Base-by-base conservation (phyloP, 37 sponge, comb jelly and placozoan species). In the Ianthella basta region DNA sequence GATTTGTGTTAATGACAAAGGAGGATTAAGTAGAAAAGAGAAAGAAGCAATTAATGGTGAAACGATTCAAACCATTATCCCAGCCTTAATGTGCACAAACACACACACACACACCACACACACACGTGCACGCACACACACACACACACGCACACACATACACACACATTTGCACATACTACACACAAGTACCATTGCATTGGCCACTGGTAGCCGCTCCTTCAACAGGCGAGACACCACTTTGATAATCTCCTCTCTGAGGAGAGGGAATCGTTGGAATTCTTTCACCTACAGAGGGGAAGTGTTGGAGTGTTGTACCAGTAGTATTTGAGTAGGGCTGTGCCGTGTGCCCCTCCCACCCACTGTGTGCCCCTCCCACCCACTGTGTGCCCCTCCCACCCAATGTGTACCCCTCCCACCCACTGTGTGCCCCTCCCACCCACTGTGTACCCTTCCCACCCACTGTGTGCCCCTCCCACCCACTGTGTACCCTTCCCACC, bases 241-340 rank as follows among this genome's bases (percentile, higher is more conserved):
- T 19, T 87, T 82, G 79, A 94, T 87, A 57, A 96, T 84, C 38
- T 78, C 83, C 37, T 94, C 92, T 18, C 96, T 83, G 40, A 99
- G 86, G 40, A 80, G 86, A 20, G 94, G 90, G 88, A 99, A 99
- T 23, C 97, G 86, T 86, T 97, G 94, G 35, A 97, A 89, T 53
- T 97, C 97, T 21, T 84, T 88, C 36, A 97, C 73, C 78, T 91
- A 27, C 86, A 84, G 86, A 63, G 21, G 4, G 8, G 33, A 24
- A 33, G 33, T 10, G 59, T 56, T 68, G 70, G 50, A 44, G 81
- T 64, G 82, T 80, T n/a, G n/a, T n/a, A n/a, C n/a, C n/a, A n/a
- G n/a, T n/a, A n/a, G n/a, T n/a, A n/a, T n/a, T n/a, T n/a, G n/a
- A n/a, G n/a, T n/a, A n/a, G n/a, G n/a, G n/a, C n/a, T n/a, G n/a